These are phyloP conservation scores for Lasioglossum pauxillum DNA, from an alignment of 2,888 invertebrate species.

Conservation along the genomic window DNA sequence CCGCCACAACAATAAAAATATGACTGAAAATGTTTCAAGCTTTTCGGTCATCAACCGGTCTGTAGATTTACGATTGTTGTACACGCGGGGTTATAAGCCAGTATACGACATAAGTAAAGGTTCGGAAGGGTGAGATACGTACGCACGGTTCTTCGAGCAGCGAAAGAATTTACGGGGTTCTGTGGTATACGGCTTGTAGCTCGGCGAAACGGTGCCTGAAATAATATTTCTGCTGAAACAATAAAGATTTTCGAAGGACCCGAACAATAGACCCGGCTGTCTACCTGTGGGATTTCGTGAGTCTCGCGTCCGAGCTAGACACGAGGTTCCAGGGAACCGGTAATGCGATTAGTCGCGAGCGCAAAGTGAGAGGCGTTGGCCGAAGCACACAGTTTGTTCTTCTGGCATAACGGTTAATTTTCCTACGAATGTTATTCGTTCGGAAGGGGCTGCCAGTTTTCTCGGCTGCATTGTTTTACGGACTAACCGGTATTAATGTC, in stretches of 20 bases:
- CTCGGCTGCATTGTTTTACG: conserved; percentile 50
- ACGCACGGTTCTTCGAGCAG: neutral
- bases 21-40: neutral
- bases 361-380: conserved; percentile 49
- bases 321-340: conserved; percentile 63
- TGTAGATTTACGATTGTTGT: neutral
- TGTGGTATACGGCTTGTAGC: neutral
- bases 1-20: neutral
- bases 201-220: conserved; percentile 57
- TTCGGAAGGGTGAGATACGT: conserved; percentile 20
- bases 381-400: conserved; percentile 53
- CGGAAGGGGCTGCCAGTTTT: conserved; percentile 18
- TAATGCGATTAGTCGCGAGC: conserved; percentile 71
- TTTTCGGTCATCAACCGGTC: neutral
- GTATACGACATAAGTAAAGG: neutral
- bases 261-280: conserved; percentile 54
- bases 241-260: conserved; percentile 67
- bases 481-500: conserved; percentile 52
- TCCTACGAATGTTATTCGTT: conserved; percentile 55
- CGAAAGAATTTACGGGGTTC: conserved; percentile 35
- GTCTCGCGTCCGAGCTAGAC: conserved; percentile 45
- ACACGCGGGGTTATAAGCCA: neutral
- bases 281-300: conserved; percentile 67
- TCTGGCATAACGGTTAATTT: conserved; percentile 62
- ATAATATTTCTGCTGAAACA: conserved; percentile 72